Conservation (phyloP, 2,113 vertebrate genomes). For the Phalacrocorax pelagicus region DNA sequence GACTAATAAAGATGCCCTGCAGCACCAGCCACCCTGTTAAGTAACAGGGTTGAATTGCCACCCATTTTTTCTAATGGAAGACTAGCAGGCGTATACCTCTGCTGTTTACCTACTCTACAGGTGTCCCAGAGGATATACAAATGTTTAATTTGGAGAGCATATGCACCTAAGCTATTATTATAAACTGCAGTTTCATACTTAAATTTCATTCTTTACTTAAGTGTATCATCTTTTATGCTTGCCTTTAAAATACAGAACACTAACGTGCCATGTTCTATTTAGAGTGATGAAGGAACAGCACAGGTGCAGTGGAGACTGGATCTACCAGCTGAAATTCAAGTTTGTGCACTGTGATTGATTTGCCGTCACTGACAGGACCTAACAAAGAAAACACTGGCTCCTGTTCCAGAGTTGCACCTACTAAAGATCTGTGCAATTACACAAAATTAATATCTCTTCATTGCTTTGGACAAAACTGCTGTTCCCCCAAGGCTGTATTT, state of each 20-base stretch:
- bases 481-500: slow-evolving; percentile 47
- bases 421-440: slow-evolving; percentile 17
- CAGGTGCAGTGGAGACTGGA: slow-evolving; percentile 5
- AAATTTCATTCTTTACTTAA: not conserved
- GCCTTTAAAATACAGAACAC: not conserved
- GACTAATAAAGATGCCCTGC: slow-evolving; percentile 4
- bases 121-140: not conserved
- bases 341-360: slow-evolving; percentile 21
- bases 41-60: not conserved
- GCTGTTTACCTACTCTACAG: not conserved
- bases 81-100: not conserved
- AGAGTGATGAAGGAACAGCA: not conserved
- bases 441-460: not conserved
- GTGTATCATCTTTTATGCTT: not conserved
- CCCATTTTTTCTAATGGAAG: not conserved
- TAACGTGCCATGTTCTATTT: not conserved
- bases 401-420: slow-evolving; percentile 17
- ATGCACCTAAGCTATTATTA: not conserved
- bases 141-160: not conserved
- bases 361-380: not conserved
- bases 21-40: not conserved
- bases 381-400: slow-evolving; percentile 28
- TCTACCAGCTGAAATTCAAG: slow-evolving; percentile 19
- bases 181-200: not conserved
- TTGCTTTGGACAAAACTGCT: slow-evolving; percentile 34